phyloP scores from a whole-genome alignment of 2,113 vertebrate species.

The Nycticorax nycticorax region DNA sequence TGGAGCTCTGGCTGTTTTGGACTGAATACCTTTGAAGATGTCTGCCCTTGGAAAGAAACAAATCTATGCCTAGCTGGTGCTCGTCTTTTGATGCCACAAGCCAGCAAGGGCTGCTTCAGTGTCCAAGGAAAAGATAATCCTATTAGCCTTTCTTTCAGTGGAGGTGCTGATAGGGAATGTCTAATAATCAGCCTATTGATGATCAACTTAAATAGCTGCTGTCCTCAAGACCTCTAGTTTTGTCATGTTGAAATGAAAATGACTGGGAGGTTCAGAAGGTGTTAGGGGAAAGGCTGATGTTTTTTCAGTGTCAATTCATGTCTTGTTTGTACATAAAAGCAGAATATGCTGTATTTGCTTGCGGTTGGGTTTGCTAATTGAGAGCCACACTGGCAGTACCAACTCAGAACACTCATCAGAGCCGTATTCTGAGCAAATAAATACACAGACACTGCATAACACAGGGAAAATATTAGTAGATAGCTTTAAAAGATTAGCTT shows the following conservation, averaged over 20 bases:
- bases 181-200: background rate
- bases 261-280: background rate
- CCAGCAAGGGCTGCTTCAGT: background rate
- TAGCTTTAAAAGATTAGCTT: background rate
- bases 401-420: background rate
- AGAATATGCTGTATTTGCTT: background rate
- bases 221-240: background rate
- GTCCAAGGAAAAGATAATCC: background rate
- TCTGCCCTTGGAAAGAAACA: background rate
- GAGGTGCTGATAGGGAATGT: background rate
- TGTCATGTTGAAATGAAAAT: background rate
- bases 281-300: background rate
- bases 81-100: background rate
- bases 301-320: background rate
- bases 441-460: background rate
- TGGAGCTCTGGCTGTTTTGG: background rate
- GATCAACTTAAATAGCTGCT: background rate
- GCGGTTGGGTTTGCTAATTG: accelerated
- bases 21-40: background rate
- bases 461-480: background rate
- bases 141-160: background rate
- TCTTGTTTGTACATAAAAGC: background rate
- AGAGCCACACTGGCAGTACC: background rate
- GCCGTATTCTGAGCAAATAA: background rate
- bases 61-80: background rate